These are phyloP conservation scores for Pagrus major DNA, from an alignment of 2,113 vertebrate species.

Conservation along the genomic window DNA sequence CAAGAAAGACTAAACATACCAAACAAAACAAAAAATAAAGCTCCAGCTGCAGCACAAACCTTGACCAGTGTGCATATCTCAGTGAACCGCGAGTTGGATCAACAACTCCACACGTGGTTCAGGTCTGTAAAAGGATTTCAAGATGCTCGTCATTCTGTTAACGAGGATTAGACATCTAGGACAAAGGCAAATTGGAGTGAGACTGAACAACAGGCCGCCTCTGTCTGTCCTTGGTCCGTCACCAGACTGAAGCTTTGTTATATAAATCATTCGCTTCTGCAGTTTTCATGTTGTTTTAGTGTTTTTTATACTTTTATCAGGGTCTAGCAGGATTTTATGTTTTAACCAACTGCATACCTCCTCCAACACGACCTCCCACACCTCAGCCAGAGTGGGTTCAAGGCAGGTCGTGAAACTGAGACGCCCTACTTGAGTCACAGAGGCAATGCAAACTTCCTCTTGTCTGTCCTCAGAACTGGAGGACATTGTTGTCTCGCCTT, in stretches of 20 bases:
- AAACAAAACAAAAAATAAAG: background rate
- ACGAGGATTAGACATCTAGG: slow-evolving; percentile 4
- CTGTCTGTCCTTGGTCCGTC: background rate
- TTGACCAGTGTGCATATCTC: background rate
- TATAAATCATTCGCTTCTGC: background rate
- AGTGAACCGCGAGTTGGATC: background rate
- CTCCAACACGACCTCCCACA: background rate
- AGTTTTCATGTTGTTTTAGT: background rate
- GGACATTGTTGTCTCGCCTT: no score
- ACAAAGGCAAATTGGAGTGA: background rate
- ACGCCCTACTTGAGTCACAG: background rate
- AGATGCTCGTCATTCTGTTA: slow-evolving; percentile 14
- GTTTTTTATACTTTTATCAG: background rate
- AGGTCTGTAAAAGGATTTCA: slow-evolving; percentile 31
- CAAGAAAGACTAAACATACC: slow-evolving; percentile 22
- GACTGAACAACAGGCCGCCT: background rate
- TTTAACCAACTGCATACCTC: background rate
- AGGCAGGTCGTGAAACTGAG: background rate
- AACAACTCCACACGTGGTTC: slow-evolving; percentile 14
- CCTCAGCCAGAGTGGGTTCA: background rate
- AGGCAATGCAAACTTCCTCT: background rate
- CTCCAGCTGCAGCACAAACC: background rate
- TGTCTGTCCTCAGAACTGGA: background rate
- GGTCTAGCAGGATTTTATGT: background rate
- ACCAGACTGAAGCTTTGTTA: no score